phyloP scores from a whole-genome alignment of 2,888 invertebrate species.

The Sphinx pinastri region DNA sequence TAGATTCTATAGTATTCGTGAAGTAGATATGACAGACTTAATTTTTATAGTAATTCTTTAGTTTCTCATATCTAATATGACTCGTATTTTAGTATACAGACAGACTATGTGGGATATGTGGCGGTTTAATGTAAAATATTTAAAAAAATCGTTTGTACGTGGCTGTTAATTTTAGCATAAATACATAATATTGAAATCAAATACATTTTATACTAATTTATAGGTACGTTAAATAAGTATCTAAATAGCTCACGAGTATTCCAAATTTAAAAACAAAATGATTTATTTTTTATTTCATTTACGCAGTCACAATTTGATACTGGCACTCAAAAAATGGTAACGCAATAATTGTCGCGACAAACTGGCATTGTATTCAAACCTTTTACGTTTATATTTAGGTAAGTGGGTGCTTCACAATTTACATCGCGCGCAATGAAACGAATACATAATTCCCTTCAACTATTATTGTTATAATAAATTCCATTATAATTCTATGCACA shows the following conservation, averaged over 20 bases:
- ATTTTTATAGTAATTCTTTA: no score
- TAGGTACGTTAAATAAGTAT: no score
- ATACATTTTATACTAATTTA: no score
- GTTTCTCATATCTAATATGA: no score
- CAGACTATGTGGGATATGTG: no score
- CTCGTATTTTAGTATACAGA: no score
- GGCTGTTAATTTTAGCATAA: no score
- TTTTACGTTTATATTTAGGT: slow-evolving; percentile 46
- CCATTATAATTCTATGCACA: slow-evolving; percentile 61
- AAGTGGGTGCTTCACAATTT: slow-evolving; percentile 44
- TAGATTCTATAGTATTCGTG: no score
- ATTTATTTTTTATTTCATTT: background rate
- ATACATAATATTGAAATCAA: no score
- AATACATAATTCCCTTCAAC: slow-evolving; percentile 42
- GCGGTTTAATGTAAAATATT: no score
- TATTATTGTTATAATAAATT: slow-evolving; percentile 52
- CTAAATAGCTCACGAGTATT: background rate
- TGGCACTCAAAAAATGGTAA: background rate
- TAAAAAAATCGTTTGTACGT: no score
- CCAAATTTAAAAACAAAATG: background rate
- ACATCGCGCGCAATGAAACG: slow-evolving; percentile 40
- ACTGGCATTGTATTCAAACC: slow-evolving; percentile 39
- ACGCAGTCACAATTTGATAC: background rate
- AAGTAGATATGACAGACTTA: no score
- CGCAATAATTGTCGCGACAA: slow-evolving; percentile 7